phyloP scores from a whole-genome alignment of 2,888 invertebrate species.

The Drosophila anomalata region DNA sequence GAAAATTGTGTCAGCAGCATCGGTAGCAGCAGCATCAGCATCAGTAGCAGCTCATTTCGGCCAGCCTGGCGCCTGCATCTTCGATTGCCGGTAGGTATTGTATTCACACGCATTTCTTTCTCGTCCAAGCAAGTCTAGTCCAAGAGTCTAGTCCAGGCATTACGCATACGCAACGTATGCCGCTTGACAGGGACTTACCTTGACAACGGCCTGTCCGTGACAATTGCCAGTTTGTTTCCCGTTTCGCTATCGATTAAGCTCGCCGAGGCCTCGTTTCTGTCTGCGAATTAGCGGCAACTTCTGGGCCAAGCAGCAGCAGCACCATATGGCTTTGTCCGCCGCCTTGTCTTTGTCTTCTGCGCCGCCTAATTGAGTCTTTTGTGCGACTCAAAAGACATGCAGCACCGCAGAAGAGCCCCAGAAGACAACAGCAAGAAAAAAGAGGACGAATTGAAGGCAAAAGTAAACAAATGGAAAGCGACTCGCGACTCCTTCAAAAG shows the following conservation, averaged over 20 bases:
- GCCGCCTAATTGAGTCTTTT: constrained; percentile 52
- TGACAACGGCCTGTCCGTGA: constrained; percentile 61
- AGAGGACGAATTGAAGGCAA: background rate
- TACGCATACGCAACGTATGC: constrained; percentile 51
- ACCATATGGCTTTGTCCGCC: constrained; percentile 41
- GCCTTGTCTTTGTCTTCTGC: constrained; percentile 32
- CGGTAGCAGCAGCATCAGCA: constrained; percentile 46
- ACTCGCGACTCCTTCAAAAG: constrained; percentile 29
- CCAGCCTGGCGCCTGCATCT: constrained; percentile 64
- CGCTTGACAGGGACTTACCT: constrained; percentile 53
- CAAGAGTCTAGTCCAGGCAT: constrained; percentile 22
- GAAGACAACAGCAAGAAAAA: constrained; percentile 7
- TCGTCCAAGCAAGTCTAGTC: constrained; percentile 7
- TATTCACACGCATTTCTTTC: constrained; percentile 22
- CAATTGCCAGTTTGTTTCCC: constrained; percentile 62
- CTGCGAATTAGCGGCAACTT: constrained; percentile 41
- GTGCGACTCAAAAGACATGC: constrained; percentile 31
- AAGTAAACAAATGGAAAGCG: constrained; percentile 35
- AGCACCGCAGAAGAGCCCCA: constrained; percentile 25
- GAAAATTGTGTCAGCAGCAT: constrained; percentile 73
- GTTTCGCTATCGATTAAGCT: constrained; percentile 68
- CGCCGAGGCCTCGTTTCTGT: constrained; percentile 52
- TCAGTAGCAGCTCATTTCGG: constrained; percentile 40
- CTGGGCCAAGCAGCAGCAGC: constrained; percentile 33
- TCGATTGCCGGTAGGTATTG: constrained; percentile 57